phyloP scores from a whole-genome alignment of 2,888 invertebrate species.

The Mesorhabditis belari region DNA sequence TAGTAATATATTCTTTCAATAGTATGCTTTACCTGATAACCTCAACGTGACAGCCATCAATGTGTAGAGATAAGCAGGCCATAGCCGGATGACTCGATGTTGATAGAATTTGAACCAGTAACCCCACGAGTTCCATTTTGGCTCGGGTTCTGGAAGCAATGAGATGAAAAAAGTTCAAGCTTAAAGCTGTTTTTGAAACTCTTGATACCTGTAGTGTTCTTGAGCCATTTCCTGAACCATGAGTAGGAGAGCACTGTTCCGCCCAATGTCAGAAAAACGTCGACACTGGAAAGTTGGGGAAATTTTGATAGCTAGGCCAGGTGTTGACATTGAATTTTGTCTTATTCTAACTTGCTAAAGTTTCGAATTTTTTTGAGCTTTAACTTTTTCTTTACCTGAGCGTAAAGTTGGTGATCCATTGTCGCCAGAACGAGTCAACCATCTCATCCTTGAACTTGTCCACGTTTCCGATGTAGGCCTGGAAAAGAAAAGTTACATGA shows the following conservation, averaged over 20 bases:
- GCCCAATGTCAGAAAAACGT: constrained; percentile 47
- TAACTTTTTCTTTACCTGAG: constrained; percentile 13
- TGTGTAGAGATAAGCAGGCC: constrained; percentile 52
- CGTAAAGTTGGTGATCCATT: constrained; percentile 52
- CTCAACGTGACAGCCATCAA: constrained; percentile 46
- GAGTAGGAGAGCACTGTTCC: constrained; percentile 48
- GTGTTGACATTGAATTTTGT: background rate
- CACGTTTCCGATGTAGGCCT: constrained; percentile 48
- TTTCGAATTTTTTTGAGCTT: background rate
- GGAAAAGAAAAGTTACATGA: background rate
- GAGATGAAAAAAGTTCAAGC: background rate
- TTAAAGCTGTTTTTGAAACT: background rate
- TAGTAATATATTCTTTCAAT: background rate
- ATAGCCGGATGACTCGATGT: constrained; percentile 49
- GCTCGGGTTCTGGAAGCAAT: constrained; percentile 46
- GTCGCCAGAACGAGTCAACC: constrained; percentile 46
- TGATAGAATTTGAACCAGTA: constrained; percentile 52
- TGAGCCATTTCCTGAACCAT: constrained; percentile 52
- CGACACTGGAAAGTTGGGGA: constrained; percentile 17
- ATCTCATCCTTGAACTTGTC: constrained; percentile 49
- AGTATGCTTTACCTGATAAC: constrained; percentile 17
- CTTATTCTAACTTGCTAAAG: background rate
- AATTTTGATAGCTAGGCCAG: too few species aligned
- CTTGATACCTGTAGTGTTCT: constrained; percentile 41
- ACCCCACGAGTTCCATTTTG: constrained; percentile 47